Evolutionary conservation across 2,888 invertebrate genomes (phyloP), one percentile per base, ranked within the genome.

Genomic region (Carterocephalus palaemon): DNA sequence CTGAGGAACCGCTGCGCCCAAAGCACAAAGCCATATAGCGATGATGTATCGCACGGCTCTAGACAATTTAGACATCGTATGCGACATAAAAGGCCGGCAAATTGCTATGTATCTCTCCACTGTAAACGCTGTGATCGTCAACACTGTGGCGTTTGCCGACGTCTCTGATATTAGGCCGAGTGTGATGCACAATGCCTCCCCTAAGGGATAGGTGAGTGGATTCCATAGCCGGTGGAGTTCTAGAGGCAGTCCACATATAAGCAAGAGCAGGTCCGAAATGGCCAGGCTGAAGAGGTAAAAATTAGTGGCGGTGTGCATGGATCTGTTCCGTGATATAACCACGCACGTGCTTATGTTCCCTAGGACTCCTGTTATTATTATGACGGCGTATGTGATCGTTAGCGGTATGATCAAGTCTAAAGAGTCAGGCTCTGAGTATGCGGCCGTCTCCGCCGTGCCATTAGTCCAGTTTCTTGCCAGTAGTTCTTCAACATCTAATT

Each of bases 31-130:
- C 96, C 96, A 97, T 59, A 96, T 93, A 3, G 89, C 81, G 3
- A 90, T 70, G n/a, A 90, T 90, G 54, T 93, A 92, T 57, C 93
- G 91, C 38, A 95, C 89, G 1, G 95, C 95, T 46, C 97, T 88
- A 15, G 93, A 92, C 23, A 96, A 79, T 60, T 95, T 94, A 1
- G 95, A 95, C 89, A 95, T 92, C 2, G 93, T 93, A 68, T 95
- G 95, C 1, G 92, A 91, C 64, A 92, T 88, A 62, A 96, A 94
- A 0, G 96, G 96, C 65, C 94, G 92, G 64, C 95, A 95, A 58
- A 95, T 95, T 3, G 95, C 95, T 22, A 95, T 91, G 69, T 95
- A 97, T 50, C 96, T 89, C 73, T 97, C 96, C 7, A 95, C 92
- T 0, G 93, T 96, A 73, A 96, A 96, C 1, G 95, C 95, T 0